These are phyloP conservation scores for Dione juno DNA, from an alignment of 2,888 invertebrate genomes.

Conservation along the genomic window DNA sequence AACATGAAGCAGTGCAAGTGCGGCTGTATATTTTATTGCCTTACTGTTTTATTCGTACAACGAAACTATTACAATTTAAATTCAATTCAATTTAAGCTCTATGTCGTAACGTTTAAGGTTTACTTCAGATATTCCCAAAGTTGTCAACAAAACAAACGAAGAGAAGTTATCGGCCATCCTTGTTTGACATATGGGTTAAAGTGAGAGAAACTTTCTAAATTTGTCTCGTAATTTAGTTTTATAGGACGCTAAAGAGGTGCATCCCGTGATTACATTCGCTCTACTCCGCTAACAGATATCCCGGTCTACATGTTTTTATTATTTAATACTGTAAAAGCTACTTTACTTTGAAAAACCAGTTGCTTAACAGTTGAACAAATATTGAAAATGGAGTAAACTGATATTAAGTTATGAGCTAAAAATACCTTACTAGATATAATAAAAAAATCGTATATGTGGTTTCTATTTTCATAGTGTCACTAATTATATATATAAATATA, in stretches of 20 bases:
- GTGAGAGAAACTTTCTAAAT: constrained; percentile 41
- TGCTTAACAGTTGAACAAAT: too few species aligned
- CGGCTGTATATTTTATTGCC: constrained; percentile 53
- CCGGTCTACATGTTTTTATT: not conserved
- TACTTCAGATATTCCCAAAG: not conserved
- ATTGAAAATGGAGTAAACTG: too few species aligned
- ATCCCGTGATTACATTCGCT: constrained; percentile 33
- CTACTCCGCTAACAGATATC: constrained; percentile 1
- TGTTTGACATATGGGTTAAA: constrained; percentile 28
- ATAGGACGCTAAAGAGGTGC: constrained; percentile 41
- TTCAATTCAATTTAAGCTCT: constrained; percentile 12
- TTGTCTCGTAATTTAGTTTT: constrained; percentile 39
- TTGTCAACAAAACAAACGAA: constrained; percentile 34
- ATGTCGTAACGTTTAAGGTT: not conserved
- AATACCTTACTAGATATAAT: not conserved
- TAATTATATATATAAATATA: not conserved
- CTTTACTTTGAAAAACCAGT: too few species aligned
- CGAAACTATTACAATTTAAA: constrained; percentile 30
- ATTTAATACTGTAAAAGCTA: too few species aligned
- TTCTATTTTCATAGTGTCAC: not conserved
- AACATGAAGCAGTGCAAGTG: constrained; percentile 44
- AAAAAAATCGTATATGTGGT: not conserved
- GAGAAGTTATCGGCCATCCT: constrained; percentile 36
- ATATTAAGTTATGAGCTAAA: too few species aligned
- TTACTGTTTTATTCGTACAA: constrained; percentile 46